Conservation (phyloP, 2,113 vertebrate genomes). For the Thymallus thymallus region DNA sequence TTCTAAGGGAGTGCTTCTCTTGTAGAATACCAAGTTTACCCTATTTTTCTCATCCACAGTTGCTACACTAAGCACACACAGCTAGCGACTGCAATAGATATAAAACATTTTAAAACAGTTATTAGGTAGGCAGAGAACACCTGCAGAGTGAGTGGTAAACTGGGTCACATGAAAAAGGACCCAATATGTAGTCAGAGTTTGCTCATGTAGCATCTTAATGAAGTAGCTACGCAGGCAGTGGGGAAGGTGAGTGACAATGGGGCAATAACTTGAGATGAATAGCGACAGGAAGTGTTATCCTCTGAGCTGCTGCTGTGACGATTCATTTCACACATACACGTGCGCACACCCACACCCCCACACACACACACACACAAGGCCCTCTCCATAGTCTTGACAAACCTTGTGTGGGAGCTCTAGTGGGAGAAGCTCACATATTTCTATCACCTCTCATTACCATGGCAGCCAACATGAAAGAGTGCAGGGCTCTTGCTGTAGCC, state of each 20-base stretch:
- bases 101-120: constrained; percentile 24
- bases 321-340: not conserved
- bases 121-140: constrained; percentile 23
- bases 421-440: constrained; percentile 65
- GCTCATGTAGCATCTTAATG: too few relatives aligned
- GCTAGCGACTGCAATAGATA: not conserved
- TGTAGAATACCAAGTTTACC: not conserved
- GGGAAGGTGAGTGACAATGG: constrained; percentile 23
- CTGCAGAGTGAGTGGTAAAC: constrained; percentile 19
- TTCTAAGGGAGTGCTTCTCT: not conserved
- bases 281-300: constrained; percentile 27
- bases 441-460: constrained; percentile 72
- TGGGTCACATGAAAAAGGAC: not conserved
- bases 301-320: not conserved
- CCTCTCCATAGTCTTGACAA: too few relatives aligned
- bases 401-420: constrained; percentile 35
- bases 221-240: not conserved
- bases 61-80: too few relatives aligned
- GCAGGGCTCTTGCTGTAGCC: constrained; percentile 35
- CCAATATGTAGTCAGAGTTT: too few relatives aligned
- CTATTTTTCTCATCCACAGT: too few relatives aligned
- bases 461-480: constrained; percentile 66
- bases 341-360: not conserved
- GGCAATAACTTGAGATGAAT: constrained; percentile 34
- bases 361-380: not conserved